Percentiles rank a stretch among this genome's conserved stretches.
These are phyloP conservation scores for Orthosia gothica DNA, from an alignment of 2,888 invertebrate species.

Conservation along the genomic window DNA sequence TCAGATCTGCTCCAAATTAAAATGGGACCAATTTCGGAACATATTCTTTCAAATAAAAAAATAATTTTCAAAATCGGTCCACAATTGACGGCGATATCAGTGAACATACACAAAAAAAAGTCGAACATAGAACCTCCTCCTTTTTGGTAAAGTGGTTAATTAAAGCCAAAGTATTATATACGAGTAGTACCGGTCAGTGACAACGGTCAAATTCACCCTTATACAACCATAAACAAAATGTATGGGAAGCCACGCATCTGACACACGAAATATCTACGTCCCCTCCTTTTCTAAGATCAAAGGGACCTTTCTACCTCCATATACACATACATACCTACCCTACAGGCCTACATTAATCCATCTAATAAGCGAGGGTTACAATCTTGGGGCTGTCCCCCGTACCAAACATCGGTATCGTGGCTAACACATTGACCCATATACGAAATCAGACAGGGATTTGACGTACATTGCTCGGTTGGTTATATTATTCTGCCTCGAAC, in stretches of 20 bases:
- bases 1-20: no score
- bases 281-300: constrained; percentile 51
- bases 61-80: no score
- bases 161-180: background rate
- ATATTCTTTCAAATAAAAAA: no score
- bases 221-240: constrained; percentile 1
- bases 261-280: constrained; percentile 25
- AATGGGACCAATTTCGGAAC: no score
- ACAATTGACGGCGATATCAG: no score
- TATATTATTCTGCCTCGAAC: background rate
- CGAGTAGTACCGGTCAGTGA: background rate
- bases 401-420: constrained; percentile 30
- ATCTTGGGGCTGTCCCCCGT: constrained; percentile 40
- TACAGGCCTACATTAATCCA: constrained; percentile 50
- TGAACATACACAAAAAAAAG: no score
- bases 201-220: background rate
- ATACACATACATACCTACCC: constrained; percentile 33
- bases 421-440: constrained; percentile 66
- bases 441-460: constrained; percentile 53
- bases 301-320: constrained; percentile 36
- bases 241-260: constrained; percentile 44
- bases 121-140: no score
- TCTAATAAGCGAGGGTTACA: constrained; percentile 59
- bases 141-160: no score
- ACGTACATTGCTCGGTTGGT: constrained; percentile 53